Evolutionary conservation across 2,888 invertebrate genomes (phyloP).

Genomic region (Graphium colonna): DNA sequence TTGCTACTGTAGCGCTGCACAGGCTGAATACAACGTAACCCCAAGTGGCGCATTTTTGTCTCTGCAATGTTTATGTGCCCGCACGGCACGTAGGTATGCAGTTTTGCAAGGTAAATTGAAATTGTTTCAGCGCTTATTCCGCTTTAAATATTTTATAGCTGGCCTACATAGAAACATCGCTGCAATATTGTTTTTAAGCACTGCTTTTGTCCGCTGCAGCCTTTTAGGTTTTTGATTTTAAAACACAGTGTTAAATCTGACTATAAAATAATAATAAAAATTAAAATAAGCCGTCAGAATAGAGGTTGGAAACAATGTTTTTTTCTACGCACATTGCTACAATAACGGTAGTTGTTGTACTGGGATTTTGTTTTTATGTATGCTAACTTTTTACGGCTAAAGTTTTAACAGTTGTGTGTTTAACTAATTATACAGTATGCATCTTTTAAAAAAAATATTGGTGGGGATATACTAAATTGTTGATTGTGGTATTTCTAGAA

Average conservation of each 20-base stretch:
- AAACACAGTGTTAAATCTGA: too few species aligned
- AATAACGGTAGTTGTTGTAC: not conserved
- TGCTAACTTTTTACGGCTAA: not conserved
- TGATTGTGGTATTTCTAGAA: too few species aligned
- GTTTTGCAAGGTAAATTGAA: slow-evolving; percentile 32
- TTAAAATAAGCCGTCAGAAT: too few species aligned
- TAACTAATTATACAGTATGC: too few species aligned
- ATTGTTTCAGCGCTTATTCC: slow-evolving; percentile 33
- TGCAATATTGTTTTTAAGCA: slow-evolving; percentile 5
- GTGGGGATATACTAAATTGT: too few species aligned
- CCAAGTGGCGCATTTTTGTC: slow-evolving; percentile 39
- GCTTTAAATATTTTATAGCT: slow-evolving; percentile 29
- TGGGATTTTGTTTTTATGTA: not conserved
- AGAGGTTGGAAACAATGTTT: too few species aligned
- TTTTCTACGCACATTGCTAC: not conserved
- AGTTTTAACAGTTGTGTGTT: not conserved
- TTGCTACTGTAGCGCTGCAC: slow-evolving; percentile 8
- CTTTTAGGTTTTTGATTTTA: not conserved
- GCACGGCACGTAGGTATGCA: slow-evolving; percentile 28
- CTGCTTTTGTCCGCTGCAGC: not conserved
- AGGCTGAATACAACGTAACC: slow-evolving; percentile 23
- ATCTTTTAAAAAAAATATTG: too few species aligned
- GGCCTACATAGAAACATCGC: slow-evolving; percentile 6
- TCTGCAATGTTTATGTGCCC: slow-evolving; percentile 30
- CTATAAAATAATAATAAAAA: too few species aligned